Evolutionary conservation across 2,797 vertebrate species (phyloP).

Genomic region (Cyclura pinguis): DNA sequence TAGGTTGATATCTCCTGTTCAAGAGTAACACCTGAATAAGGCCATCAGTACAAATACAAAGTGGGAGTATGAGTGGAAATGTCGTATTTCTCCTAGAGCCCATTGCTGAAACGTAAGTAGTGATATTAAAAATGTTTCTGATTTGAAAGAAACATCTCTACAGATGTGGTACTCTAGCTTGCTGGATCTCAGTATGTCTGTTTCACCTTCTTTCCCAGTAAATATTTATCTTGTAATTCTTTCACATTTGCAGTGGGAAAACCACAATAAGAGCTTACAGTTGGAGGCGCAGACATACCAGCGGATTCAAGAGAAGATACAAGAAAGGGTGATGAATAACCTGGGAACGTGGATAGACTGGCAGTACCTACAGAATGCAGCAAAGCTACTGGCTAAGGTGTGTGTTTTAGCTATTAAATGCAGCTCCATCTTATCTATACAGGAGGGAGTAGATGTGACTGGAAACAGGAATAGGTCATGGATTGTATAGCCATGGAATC

Average conservation of each 20-base stretch:
- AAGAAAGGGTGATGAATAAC: conserved; percentile 99
- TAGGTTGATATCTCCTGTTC: neutral
- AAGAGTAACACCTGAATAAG: neutral
- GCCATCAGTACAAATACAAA: neutral
- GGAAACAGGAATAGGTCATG: neutral
- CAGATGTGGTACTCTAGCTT: neutral
- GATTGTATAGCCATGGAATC: neutral
- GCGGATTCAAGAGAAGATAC: conserved; percentile 99
- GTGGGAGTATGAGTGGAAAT: neutral
- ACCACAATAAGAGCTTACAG: conserved; percentile 99
- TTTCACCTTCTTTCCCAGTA: conserved; percentile 39
- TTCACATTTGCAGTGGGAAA: conserved; percentile 90
- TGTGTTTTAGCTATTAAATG: conserved; percentile 20
- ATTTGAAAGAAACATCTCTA: neutral
- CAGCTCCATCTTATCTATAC: neutral
- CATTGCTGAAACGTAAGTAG: neutral
- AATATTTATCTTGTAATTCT: conserved; percentile 33
- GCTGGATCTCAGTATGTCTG: conserved; percentile 44
- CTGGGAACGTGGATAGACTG: conserved; percentile 99
- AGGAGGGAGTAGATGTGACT: neutral
- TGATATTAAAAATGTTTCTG: conserved; percentile 25
- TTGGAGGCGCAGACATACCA: conserved; percentile 98
- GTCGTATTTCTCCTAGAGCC: neutral
- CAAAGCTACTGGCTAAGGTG: conserved; percentile 98
- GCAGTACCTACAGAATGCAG: conserved; percentile 99